Evolutionary conservation across 1,140 invertebrate genomes (phyloP).

Genomic region (Eufriesea mexicana): DNA sequence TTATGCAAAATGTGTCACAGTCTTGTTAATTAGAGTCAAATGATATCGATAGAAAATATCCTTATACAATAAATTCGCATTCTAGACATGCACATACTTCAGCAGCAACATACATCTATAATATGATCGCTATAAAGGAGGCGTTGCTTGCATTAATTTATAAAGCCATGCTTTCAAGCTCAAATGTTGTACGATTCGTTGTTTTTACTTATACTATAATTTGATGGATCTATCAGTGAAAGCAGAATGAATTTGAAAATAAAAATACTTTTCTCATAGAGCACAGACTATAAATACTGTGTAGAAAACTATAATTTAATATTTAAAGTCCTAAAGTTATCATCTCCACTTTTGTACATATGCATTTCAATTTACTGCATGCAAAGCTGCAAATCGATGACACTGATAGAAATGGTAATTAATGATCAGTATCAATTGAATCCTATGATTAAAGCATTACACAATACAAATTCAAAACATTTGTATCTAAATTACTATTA

Average conservation of each 20-base stretch:
- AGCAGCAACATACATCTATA: neutral
- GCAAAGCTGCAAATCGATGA: neutral
- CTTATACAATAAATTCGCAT: neutral
- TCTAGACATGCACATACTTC: neutral
- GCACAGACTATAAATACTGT: neutral
- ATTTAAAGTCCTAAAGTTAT: neutral
- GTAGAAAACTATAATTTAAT: neutral
- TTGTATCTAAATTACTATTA: neutral
- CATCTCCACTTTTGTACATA: neutral
- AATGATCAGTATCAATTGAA: neutral
- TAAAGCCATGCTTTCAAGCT: slow-evolving; percentile 1
- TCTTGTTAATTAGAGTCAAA: no score
- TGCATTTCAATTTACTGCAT: neutral
- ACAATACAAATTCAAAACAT: neutral
- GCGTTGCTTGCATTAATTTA: neutral
- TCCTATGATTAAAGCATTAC: neutral
- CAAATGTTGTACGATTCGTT: no score
- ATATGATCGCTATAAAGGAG: neutral
- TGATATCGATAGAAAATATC: neutral
- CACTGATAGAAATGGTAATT: neutral
- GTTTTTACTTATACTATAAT: neutral
- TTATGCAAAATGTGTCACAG: neutral
- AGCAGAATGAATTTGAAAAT: neutral
- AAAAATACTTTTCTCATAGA: neutral
- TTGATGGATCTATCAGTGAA: neutral